Percentiles rank a stretch among this genome's conserved stretches.
These are phyloP conservation scores for Leptobrachium ailaonicum DNA, from an alignment of 2,113 vertebrate genomes.

Conservation along the genomic window DNA sequence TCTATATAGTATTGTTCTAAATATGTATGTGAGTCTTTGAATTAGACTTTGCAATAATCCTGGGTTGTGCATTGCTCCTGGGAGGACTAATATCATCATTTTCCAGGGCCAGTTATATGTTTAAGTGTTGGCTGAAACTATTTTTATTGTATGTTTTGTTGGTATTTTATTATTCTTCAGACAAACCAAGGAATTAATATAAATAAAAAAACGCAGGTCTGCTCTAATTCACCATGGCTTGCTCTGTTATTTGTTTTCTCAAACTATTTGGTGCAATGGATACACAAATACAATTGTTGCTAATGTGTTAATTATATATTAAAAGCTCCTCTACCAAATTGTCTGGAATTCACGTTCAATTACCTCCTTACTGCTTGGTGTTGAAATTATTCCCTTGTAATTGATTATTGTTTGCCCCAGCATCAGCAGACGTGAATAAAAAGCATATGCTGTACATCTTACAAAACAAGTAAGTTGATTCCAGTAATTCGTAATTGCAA, in stretches of 20 bases:
- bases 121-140: no score
- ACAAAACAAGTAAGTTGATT: not conserved
- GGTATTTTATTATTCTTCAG: no score
- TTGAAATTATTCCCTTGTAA: constrained; percentile 38
- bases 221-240: no score
- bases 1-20: no score
- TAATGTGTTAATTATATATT: constrained; percentile 41
- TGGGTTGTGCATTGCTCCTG: no score
- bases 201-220: no score
- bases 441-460: constrained; percentile 39
- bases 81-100: no score
- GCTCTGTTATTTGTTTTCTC: constrained; percentile 1
- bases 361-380: constrained; percentile 35
- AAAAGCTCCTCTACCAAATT: constrained; percentile 17
- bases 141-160: no score
- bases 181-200: no score
- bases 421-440: constrained; percentile 25
- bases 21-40: no score
- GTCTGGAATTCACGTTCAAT: constrained; percentile 37
- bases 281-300: constrained; percentile 4
- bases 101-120: no score
- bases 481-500: constrained; percentile 35
- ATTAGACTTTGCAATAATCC: no score
- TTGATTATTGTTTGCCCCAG: constrained; percentile 22
- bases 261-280: constrained; percentile 13